Conservation (phyloP, 2,797 vertebrate genomes). For the Cuculus canorus region DNA sequence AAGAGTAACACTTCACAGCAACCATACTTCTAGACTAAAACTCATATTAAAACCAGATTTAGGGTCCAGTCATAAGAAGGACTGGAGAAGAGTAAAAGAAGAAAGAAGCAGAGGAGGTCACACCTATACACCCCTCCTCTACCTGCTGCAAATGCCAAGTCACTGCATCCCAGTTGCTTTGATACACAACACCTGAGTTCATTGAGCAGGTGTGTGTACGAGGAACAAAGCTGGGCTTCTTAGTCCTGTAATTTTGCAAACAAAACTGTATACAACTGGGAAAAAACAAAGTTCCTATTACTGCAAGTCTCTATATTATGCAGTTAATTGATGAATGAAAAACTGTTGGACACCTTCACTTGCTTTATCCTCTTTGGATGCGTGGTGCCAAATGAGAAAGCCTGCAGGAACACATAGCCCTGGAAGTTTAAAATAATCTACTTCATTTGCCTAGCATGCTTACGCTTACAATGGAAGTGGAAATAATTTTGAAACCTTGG, state of each 20-base stretch:
- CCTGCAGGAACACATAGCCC: background rate
- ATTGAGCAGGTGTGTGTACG: background rate
- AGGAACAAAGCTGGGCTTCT: background rate
- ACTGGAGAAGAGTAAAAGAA: background rate
- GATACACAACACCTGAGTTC: background rate
- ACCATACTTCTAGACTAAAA: background rate
- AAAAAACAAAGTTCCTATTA: background rate
- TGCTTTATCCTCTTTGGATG: background rate
- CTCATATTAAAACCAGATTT: conserved; percentile 1
- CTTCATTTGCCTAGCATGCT: background rate
- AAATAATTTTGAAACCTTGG: background rate
- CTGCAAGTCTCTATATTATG: background rate
- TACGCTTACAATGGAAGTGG: background rate
- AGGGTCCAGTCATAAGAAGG: background rate
- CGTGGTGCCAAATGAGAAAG: background rate
- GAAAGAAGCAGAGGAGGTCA: background rate
- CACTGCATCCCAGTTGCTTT: background rate
- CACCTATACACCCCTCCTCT: background rate
- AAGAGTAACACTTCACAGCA: conserved; percentile 34
- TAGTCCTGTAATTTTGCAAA: background rate
- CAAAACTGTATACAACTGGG: background rate
- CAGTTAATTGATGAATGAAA: background rate
- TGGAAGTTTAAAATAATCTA: background rate
- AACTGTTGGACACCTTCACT: background rate
- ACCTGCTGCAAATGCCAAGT: background rate